phyloP scores from a whole-genome alignment of 2,113 vertebrate species.

The Sapayoa aenigma region DNA sequence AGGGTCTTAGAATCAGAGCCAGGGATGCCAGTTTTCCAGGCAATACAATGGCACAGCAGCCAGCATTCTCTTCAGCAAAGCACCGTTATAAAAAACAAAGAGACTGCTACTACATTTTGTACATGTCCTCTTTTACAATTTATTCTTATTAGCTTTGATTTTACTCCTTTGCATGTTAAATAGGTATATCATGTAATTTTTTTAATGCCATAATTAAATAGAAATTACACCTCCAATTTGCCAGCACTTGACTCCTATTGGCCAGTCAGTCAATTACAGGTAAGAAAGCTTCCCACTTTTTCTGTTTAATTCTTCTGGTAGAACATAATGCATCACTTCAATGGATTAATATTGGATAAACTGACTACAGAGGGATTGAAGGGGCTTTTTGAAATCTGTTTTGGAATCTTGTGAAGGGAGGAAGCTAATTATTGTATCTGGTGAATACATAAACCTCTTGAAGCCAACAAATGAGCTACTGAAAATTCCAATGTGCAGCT shows the following conservation, averaged over 20 bases:
- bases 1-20: background rate
- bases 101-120: background rate
- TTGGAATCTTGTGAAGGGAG: conserved; percentile 7
- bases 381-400: background rate
- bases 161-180: conserved; percentile 55
- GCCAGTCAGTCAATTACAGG: conserved; percentile 63
- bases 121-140: background rate
- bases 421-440: background rate
- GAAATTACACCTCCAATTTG: conserved; percentile 60
- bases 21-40: background rate
- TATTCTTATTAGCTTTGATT: conserved; percentile 49
- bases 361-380: background rate
- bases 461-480: background rate
- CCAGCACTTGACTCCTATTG: conserved; percentile 59
- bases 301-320: conserved; percentile 32
- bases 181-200: conserved; percentile 41
- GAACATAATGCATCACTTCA: background rate
- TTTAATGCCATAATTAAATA: conserved; percentile 55
- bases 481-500: background rate
- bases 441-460: background rate
- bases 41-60: background rate
- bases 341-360: conserved; percentile 14
- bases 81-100: background rate
- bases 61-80: background rate
- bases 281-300: conserved; percentile 52